phyloP scores from a whole-genome alignment of 2,113 vertebrate species.

The Phyllopteryx taeniolatus region DNA sequence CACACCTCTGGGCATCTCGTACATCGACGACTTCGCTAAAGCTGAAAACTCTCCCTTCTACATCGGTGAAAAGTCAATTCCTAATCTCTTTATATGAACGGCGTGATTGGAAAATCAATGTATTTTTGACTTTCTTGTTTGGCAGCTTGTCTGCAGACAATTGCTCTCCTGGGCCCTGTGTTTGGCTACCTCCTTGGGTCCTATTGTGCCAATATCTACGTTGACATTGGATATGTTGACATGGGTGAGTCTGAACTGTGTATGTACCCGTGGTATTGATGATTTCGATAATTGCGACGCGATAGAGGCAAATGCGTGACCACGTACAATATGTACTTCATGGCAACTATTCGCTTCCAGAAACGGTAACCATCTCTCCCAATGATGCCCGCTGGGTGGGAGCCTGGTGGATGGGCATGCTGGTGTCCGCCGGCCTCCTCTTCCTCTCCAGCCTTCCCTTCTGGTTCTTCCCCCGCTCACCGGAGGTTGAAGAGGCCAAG shows the following conservation, averaged over 20 bases:
- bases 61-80: constrained; percentile 72
- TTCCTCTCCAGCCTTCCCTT: constrained; percentile 83
- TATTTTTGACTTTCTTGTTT: neutral
- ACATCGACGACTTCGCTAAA: constrained; percentile 87
- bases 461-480: constrained; percentile 83
- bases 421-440: constrained; percentile 67
- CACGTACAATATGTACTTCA: neutral
- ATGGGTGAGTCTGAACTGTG: constrained; percentile 52
- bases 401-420: constrained; percentile 91
- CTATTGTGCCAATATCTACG: constrained; percentile 81
- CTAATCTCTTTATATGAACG: neutral
- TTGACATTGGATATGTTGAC: constrained; percentile 88
- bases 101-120: neutral
- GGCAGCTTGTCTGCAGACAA: constrained; percentile 80
- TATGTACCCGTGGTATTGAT: no score
- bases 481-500: constrained; percentile 28
- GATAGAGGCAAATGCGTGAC: no score
- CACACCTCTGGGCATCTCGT: constrained; percentile 85
- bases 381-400: constrained; percentile 93
- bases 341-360: constrained; percentile 54
- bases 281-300: no score
- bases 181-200: constrained; percentile 81
- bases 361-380: constrained; percentile 80
- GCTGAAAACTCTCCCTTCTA: constrained; percentile 85
- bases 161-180: constrained; percentile 82